Evolutionary conservation across 2,888 invertebrate genomes (phyloP).

Genomic region (Busseola fusca): DNA sequence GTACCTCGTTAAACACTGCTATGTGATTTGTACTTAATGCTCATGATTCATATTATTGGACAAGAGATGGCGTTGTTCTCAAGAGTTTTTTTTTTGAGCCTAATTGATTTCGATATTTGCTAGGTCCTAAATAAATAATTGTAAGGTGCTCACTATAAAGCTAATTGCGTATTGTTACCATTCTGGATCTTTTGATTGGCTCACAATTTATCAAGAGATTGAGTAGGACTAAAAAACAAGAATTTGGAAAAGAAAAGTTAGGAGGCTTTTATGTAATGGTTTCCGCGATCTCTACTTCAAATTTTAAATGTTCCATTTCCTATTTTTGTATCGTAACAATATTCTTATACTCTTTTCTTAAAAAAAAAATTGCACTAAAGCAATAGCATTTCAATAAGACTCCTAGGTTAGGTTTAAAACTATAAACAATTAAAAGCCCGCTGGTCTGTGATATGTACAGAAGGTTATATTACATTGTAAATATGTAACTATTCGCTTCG

Average conservation of each 20-base stretch:
- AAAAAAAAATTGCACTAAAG: too few species aligned
- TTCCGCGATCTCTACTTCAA: not conserved
- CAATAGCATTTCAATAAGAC: conserved; percentile 49
- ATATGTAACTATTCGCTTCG: conserved; percentile 42
- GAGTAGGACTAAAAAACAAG: not conserved
- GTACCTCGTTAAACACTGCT: conserved; percentile 19
- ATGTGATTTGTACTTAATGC: conserved; percentile 16
- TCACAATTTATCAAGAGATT: not conserved
- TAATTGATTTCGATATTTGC: not conserved
- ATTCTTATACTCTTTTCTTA: too few species aligned
- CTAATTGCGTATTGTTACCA: too few species aligned
- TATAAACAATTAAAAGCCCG: conserved; percentile 64
- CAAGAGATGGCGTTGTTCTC: conserved; percentile 39
- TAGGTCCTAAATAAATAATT: not conserved
- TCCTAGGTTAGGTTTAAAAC: conserved; percentile 66
- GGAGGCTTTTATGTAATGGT: not conserved
- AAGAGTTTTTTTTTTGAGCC: not conserved
- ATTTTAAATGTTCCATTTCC: not conserved
- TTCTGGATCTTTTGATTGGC: not conserved
- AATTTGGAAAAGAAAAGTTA: not conserved
- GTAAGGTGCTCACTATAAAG: not conserved
- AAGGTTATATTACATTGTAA: conserved; percentile 51
- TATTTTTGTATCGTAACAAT: not conserved
- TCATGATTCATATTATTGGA: conserved; percentile 18
- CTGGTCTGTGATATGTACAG: conserved; percentile 78